Evolutionary conservation across 2,888 invertebrate genomes (phyloP).

Genomic region (Exephanes ischioxanthus): DNA sequence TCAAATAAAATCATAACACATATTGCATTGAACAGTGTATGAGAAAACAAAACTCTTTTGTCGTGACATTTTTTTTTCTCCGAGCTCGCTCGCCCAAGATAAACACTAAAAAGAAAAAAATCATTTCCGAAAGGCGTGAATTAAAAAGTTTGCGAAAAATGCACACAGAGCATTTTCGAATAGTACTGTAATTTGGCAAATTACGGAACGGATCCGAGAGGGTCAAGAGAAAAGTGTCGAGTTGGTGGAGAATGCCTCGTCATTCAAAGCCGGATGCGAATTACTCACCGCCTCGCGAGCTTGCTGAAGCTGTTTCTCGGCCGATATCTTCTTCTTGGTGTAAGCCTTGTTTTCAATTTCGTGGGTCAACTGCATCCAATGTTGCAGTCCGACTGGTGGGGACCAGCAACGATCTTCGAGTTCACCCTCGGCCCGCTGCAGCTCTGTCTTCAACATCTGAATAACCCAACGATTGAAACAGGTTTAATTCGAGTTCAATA

Average conservation of each 20-base stretch:
- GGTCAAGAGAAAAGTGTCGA: no score
- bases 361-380: conserved; percentile 98
- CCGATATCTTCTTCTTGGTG: conserved; percentile 92
- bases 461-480: conserved; percentile 20
- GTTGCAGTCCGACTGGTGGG: conserved; percentile 95
- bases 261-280: background rate
- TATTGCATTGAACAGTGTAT: no score
- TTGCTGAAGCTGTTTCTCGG: conserved; percentile 93
- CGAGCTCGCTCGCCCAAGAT: no score
- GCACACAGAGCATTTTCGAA: no score
- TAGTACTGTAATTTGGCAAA: no score
- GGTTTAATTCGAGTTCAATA: conserved; percentile 4
- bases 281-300: conserved; percentile 95
- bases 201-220: no score
- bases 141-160: no score
- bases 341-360: conserved; percentile 97
- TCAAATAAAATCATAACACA: no score
- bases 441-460: conserved; percentile 92
- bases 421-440: conserved; percentile 95
- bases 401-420: conserved; percentile 96
- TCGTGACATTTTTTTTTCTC: no score
- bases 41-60: no score
- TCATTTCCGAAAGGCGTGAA: no score
- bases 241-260: background rate
- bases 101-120: no score